These are phyloP conservation scores for Paratilapia polleni DNA, from an alignment of 2,113 vertebrate species.

Conservation along the genomic window DNA sequence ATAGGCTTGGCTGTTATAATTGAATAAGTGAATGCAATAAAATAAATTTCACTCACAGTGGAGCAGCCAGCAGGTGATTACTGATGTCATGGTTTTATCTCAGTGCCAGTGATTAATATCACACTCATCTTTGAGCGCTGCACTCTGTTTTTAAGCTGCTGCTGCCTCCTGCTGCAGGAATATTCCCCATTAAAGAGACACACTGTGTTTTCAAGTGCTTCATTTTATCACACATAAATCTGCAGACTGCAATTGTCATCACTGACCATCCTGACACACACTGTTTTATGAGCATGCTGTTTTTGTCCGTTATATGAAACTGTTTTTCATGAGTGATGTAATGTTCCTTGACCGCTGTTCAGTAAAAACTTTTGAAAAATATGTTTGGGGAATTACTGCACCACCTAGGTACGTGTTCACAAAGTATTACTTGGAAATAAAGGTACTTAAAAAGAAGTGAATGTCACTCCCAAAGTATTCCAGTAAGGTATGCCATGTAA, in stretches of 20 bases:
- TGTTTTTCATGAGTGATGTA: background rate
- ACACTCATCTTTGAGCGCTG: background rate
- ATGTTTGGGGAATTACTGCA: background rate
- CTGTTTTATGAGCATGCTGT: slow-evolving; percentile 7
- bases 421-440: background rate
- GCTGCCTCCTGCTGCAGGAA: slow-evolving; percentile 1
- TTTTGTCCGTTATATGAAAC: slow-evolving; percentile 22
- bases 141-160: slow-evolving; percentile 28
- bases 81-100: slow-evolving; percentile 30
- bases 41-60: slow-evolving; percentile 4
- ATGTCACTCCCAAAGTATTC: background rate
- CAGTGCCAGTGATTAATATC: slow-evolving; percentile 19
- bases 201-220: slow-evolving; percentile 27
- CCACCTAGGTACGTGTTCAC: background rate
- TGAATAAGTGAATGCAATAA: slow-evolving; percentile 29
- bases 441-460: background rate
- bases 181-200: background rate
- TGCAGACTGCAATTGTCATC: slow-evolving; percentile 4
- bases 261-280: slow-evolving; percentile 1
- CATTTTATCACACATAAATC: slow-evolving; percentile 25
- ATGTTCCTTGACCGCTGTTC: slow-evolving; percentile 41
- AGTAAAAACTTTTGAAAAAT: background rate
- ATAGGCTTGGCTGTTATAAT: background rate
- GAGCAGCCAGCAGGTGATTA: slow-evolving; percentile 39
- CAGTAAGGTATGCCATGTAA: background rate